Conservation (phyloP, 2,797 vertebrate species). For the Serranus cabrilla region DNA sequence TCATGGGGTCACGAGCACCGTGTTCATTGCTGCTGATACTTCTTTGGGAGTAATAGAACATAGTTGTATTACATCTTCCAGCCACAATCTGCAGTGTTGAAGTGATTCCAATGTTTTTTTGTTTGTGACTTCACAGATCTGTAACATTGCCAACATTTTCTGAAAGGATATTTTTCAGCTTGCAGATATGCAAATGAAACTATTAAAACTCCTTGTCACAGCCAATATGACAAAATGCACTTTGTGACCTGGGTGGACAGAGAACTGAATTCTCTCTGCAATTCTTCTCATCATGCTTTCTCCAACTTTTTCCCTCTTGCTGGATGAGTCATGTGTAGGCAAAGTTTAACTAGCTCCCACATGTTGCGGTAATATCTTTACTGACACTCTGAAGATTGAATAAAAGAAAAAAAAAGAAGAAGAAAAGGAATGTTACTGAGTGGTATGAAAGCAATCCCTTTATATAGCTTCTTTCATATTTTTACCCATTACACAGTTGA, state of each 20-base stretch:
- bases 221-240: neutral
- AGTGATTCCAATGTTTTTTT: too few relatives aligned
- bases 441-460: neutral
- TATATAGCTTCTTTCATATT: neutral
- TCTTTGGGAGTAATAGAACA: too few relatives aligned
- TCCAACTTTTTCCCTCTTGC: slow-evolving; percentile 15
- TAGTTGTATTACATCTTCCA: too few relatives aligned
- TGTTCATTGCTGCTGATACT: too few relatives aligned
- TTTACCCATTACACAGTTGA: neutral
- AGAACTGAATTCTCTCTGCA: neutral
- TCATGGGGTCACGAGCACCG: too few relatives aligned
- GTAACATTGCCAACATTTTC: neutral
- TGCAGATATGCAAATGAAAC: neutral
- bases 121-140: too few relatives aligned
- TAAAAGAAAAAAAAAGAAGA: neutral
- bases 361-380: slow-evolving; percentile 21
- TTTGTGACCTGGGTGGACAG: neutral
- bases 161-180: neutral
- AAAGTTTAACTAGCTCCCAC: slow-evolving; percentile 39
- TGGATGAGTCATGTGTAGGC: slow-evolving; percentile 32
- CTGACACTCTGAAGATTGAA: slow-evolving; percentile 9
- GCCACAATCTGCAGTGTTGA: too few relatives aligned
- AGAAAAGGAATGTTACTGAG: slow-evolving; percentile 10
- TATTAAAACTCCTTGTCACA: neutral
- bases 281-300: slow-evolving; percentile 17